Base-by-base conservation (phyloP, 2,888 invertebrate species). In the Saturnia japonica region DNA sequence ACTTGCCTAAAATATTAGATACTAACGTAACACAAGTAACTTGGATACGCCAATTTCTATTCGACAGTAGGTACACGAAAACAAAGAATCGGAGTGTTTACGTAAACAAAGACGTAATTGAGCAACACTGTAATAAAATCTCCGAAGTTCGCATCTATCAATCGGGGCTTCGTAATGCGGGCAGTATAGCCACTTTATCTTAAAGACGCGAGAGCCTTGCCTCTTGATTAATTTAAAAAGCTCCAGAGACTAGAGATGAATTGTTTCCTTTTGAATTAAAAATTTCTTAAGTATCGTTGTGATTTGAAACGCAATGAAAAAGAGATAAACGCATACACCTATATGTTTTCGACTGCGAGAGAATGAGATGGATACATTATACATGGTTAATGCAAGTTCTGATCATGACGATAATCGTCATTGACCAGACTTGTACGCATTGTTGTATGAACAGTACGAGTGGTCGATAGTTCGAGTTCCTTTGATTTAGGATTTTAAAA, bases 111-210 rank as follows among this genome's bases (percentile, higher is more conserved):
- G 77, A 75, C 75, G 76, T 82, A 83, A 84, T 83, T 78, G 77
- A 73, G 74, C 73, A 75, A 75, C 77, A 76, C 77, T 74, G 79
- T 84, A 87, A 87, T 85, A 81, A 85, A 84, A 81, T 80, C 80
- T 78, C 75, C 75, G 70, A 71, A 72, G 75, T 71, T 72, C 76
- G 75, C 82, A 85, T 87, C 83, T 77, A 86, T 88, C 86, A 86
- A 83, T 82, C 77, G 74, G 80, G 77, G 72, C 74, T 75, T 76
- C 78, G 75, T 80, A 80, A 78, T 78, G 75, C 73, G 77, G 74
- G 76, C 78, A 73, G 75, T 78, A 79, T 77, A 77, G 79, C 77
- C 79, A 80, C 78, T 82, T 80, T 77, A 76, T 74, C 73, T 77
- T 72, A 72, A 76, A 68, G 77, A 75, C 75, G 70, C 73, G 60